Evolutionary conservation across 1,140 invertebrate genomes (phyloP).

Genomic region (Trichonephila clavata): DNA sequence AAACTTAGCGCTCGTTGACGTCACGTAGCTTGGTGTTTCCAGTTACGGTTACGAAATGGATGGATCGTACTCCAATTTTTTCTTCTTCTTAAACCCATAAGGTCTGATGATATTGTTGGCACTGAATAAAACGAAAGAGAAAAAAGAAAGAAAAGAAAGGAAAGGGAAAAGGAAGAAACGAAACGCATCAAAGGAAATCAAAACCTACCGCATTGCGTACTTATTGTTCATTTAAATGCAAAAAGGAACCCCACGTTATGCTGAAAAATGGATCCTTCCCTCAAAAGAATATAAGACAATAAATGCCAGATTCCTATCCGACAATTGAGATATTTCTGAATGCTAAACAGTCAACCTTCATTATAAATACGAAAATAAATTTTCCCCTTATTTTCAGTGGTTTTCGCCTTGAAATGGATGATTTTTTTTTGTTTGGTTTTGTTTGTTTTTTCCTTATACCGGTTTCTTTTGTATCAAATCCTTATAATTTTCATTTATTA

Average conservation of each 20-base stretch:
- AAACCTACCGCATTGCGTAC: conserved; percentile 46
- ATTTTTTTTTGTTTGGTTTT: neutral
- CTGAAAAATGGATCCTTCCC: conserved; percentile 67
- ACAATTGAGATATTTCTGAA: conserved; percentile 62
- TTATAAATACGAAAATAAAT: neutral
- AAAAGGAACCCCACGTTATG: conserved; percentile 67
- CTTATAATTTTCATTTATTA: neutral
- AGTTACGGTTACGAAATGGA: conserved; percentile 68
- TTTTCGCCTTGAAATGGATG: neutral
- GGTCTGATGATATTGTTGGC: conserved; percentile 62
- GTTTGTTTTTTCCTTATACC: neutral
- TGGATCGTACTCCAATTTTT: conserved; percentile 31
- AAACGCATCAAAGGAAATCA: conserved; percentile 73
- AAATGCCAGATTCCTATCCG: conserved; percentile 47
- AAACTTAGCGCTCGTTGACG: conserved; percentile 60
- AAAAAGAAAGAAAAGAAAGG: neutral
- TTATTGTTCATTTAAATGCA: conserved; percentile 76
- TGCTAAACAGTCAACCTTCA: conserved; percentile 5
- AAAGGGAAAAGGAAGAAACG: neutral
- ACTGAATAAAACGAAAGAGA: conserved; percentile 22
- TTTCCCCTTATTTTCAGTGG: neutral
- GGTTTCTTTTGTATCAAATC: too few relatives aligned
- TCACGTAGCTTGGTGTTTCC: conserved; percentile 51
- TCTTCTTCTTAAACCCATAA: conserved; percentile 66
- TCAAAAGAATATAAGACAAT: conserved; percentile 64